Base-by-base conservation (phyloP, 1,140 invertebrate genomes). In the Brachionus paranguensis region DNA sequence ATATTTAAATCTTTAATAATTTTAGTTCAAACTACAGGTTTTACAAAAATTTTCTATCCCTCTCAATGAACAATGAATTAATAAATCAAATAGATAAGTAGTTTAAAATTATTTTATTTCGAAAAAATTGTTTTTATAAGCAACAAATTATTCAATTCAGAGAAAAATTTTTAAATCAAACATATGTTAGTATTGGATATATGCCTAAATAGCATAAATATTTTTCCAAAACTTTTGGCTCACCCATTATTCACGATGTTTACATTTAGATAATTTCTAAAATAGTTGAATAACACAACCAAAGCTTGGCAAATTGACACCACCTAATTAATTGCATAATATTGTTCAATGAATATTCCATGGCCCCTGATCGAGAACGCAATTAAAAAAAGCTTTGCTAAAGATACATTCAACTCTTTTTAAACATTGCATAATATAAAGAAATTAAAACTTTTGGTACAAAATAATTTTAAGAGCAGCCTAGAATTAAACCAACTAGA, bases 271-370 rank as follows among this genome's bases (percentile, higher is more conserved):
- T n/a, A 37, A 68, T 12, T 68, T 0, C 24, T 24, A 68, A 68
- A 33, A 12, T 33, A 68, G 27, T 37, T 33, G 65, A 68, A 11
- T 33, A 33, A 68, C 27, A 24, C 60, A 33, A 68, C 14, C 65
- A 41, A 68, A 68, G 27, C 20, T 68, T 33, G 12, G 65, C 65
- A 68, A 68, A 68, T 68, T 68, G 65, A 68, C 65, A 68, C 65
- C 33, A 68, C 14, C 27, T n/a, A 68, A 37, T 7, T 37, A 37
- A 68, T 68, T 68, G 65, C 65, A 68, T 68, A 68, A 68, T 27
- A 68, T 10, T 68, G 11, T 20, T 33, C 10, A 68, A 33, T 11
- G 12, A 33, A 17, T n/a, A n/a, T 68, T 68, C 14, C 33, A 12
- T 68, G 27, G 65, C 33, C n/a, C 27, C 33, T 68, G 65, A 68